Evolutionary conservation across 2,888 invertebrate species (phyloP).

Genomic region (Helleia helle): DNA sequence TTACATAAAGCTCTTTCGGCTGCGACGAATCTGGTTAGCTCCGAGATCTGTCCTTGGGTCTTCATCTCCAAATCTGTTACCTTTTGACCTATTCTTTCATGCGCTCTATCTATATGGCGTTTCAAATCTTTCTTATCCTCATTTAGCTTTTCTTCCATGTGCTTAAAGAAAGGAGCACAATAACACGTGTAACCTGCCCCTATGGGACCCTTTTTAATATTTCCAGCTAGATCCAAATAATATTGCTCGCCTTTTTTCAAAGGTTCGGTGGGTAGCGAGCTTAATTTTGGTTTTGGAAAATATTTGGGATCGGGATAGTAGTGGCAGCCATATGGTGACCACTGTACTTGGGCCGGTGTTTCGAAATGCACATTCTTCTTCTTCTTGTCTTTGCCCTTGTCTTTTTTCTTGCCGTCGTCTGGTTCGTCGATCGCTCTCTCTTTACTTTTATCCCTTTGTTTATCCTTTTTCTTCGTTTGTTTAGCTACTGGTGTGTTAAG

Average conservation of each 20-base stretch:
- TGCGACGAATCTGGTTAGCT: conserved; percentile 78
- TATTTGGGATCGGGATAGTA: conserved; percentile 90
- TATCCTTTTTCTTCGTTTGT: conserved; percentile 52
- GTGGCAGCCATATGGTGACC: conserved; percentile 95
- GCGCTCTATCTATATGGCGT: conserved; percentile 84
- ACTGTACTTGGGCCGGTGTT: conserved; percentile 68
- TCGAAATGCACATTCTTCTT: conserved; percentile 72
- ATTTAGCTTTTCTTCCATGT: conserved; percentile 88
- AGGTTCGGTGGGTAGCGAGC: conserved; percentile 90
- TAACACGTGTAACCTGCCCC: conserved; percentile 94
- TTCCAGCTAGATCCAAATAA: conserved; percentile 94
- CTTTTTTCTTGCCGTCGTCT: conserved; percentile 54
- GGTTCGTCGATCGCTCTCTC: conserved; percentile 72
- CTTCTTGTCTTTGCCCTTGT: conserved; percentile 58
- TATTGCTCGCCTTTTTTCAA: conserved; percentile 93
- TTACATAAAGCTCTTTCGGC: conserved; percentile 76
- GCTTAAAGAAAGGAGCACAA: conserved; percentile 92
- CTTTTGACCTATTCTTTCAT: conserved; percentile 85
- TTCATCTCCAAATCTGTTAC: conserved; percentile 85
- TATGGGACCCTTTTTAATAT: conserved; percentile 95
- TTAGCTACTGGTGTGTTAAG: conserved; percentile 74
- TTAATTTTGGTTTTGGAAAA: conserved; percentile 88
- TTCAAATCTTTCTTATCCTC: conserved; percentile 86
- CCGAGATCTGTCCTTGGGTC: conserved; percentile 81
- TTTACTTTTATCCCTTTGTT: conserved; percentile 60